Conservation (phyloP, 2,797 vertebrate species). For the Oophaga sylvatica region DNA sequence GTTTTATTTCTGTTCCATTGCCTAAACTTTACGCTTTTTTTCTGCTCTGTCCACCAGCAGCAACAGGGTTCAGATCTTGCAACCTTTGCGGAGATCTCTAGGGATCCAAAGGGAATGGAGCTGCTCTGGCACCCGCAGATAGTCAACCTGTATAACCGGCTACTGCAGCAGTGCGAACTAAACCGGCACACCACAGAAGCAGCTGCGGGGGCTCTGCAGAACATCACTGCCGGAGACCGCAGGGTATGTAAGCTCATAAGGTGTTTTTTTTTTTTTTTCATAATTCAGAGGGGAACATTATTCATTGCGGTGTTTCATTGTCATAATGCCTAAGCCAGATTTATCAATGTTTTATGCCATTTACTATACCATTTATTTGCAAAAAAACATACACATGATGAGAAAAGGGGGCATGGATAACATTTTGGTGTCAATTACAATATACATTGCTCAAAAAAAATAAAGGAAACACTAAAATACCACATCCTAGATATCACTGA, state of each 20-base stretch:
- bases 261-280: background rate
- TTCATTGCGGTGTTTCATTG: too few species aligned
- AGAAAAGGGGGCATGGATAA: too few species aligned
- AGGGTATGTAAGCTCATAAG: constrained; percentile 76
- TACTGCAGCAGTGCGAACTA: constrained; percentile 82
- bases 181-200: constrained; percentile 89
- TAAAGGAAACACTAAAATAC: too few species aligned
- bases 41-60: background rate
- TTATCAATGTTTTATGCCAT: too few species aligned
- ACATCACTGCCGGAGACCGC: constrained; percentile 91
- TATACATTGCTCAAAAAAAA: too few species aligned
- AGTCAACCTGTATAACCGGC: constrained; percentile 79
- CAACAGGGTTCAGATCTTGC: constrained; percentile 77
- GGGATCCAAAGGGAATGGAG: constrained; percentile 81
- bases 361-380: too few species aligned
- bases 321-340: too few species aligned
- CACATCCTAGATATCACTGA: too few species aligned
- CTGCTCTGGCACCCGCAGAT: constrained; percentile 94
- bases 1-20: background rate
- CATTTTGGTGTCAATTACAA: too few species aligned
- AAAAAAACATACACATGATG: too few species aligned
- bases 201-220: constrained; percentile 89
- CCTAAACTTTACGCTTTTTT: background rate
- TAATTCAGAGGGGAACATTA: too few species aligned
- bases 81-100: constrained; percentile 85